These are phyloP conservation scores for Philereme vetulata DNA, from an alignment of 2,888 invertebrate genomes.

Conservation along the genomic window DNA sequence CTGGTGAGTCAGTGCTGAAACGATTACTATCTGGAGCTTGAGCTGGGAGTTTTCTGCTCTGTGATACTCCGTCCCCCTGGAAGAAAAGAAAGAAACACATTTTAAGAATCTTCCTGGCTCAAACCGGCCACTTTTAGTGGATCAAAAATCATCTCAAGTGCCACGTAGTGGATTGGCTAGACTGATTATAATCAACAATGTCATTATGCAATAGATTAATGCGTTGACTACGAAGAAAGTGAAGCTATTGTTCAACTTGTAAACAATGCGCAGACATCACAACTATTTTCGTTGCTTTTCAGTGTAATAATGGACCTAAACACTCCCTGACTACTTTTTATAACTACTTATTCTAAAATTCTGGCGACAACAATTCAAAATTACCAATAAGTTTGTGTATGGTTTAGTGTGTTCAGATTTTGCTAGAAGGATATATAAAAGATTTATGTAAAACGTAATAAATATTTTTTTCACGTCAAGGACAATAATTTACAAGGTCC, in stretches of 20 bases:
- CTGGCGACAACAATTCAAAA: too few species aligned
- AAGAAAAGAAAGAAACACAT: conserved; percentile 37
- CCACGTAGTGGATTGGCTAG: background rate
- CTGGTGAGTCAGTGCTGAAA: conserved; percentile 49
- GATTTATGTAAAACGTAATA: too few species aligned
- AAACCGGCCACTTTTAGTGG: too few species aligned
- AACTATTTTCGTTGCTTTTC: conserved; percentile 51
- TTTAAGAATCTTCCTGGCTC: background rate
- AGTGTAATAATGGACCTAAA: conserved; percentile 44
- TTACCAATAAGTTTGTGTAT: too few species aligned
- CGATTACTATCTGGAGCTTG: conserved; percentile 51
- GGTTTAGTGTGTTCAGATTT: too few species aligned
- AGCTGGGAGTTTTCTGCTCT: conserved; percentile 62
- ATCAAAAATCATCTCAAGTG: too few species aligned
- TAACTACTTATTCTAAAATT: background rate
- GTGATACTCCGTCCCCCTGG: conserved; percentile 65
- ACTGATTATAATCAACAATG: conserved; percentile 24
- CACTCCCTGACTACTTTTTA: conserved; percentile 1
- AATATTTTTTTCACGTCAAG: too few species aligned
- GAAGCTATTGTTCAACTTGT: conserved; percentile 42
- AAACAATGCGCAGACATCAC: conserved; percentile 64
- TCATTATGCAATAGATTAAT: conserved; percentile 29
- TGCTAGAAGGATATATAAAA: too few species aligned
- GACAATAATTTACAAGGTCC: too few species aligned
- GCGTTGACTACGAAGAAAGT: conserved; percentile 49